These are phyloP conservation scores for Collichthys lucidus DNA, from an alignment of 2,113 vertebrate species.

Conservation along the genomic window DNA sequence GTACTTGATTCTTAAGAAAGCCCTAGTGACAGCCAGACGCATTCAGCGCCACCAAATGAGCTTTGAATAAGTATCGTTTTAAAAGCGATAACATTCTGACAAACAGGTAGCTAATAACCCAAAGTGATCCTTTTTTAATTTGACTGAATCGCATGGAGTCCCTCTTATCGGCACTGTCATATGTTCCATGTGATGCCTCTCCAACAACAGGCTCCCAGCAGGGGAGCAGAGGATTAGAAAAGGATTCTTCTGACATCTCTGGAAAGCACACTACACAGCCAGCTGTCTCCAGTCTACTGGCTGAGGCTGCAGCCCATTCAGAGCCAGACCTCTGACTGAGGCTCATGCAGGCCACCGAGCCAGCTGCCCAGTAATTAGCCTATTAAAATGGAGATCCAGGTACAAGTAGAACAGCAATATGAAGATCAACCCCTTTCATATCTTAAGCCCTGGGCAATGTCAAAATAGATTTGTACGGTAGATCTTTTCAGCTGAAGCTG, in stretches of 20 bases:
- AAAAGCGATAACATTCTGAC: constrained; percentile 50
- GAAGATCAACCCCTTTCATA: constrained; percentile 76
- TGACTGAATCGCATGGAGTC: constrained; percentile 54
- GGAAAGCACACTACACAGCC: constrained; percentile 51
- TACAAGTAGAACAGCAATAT: constrained; percentile 70
- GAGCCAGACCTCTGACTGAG: constrained; percentile 46
- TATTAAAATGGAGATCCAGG: constrained; percentile 84
- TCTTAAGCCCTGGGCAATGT: constrained; percentile 71
- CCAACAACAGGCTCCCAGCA: constrained; percentile 72
- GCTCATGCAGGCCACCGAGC: constrained; percentile 7
- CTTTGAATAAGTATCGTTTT: constrained; percentile 43
- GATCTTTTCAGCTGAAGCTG: constrained; percentile 11
- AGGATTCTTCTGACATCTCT: constrained; percentile 69
- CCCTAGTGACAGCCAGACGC: constrained; percentile 45
- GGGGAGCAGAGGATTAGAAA: constrained; percentile 72
- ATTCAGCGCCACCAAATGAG: constrained; percentile 29
- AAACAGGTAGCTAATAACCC: constrained; percentile 65
- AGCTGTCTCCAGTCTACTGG: constrained; percentile 59
- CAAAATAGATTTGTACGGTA: constrained; percentile 48
- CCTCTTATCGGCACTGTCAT: constrained; percentile 78
- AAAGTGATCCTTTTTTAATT: constrained; percentile 73
- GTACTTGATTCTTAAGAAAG: constrained; percentile 46
- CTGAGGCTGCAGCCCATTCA: constrained; percentile 55
- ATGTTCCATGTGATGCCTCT: constrained; percentile 66
- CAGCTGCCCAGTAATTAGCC: constrained; percentile 74